Conservation (phyloP, 37 sponge, comb jelly and placozoan genomes). For the Aphrocallistes beatrix region DNA sequence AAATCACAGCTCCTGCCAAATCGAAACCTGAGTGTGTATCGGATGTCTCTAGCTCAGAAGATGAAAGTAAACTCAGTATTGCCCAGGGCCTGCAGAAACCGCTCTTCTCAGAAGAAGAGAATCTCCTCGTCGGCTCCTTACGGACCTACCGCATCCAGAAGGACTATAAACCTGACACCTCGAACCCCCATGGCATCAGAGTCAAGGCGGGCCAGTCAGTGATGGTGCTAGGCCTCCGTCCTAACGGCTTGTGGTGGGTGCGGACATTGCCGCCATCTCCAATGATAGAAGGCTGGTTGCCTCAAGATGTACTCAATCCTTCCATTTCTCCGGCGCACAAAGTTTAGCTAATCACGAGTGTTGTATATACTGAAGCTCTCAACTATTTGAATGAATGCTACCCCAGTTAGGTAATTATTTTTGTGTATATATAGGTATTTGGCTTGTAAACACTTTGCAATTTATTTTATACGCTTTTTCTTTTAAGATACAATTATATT, state of each 20-base stretch:
- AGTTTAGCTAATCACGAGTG: background rate
- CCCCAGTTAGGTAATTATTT: too few relatives aligned
- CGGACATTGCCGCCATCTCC: background rate
- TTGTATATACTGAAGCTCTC: too few relatives aligned
- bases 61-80: background rate
- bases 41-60: background rate
- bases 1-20: background rate
- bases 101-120: background rate
- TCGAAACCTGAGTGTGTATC: background rate
- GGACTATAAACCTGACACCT: background rate
- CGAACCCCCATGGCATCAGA: background rate
- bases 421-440: too few relatives aligned
- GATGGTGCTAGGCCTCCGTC: background rate
- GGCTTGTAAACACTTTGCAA: too few relatives aligned
- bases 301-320: background rate
- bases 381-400: too few relatives aligned
- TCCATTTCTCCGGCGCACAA: background rate
- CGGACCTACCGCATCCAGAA: slow-evolving; percentile 1
- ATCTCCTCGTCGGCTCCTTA: background rate
- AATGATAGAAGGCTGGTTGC: background rate
- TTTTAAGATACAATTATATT: too few relatives aligned
- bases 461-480: too few relatives aligned
- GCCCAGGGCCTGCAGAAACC: background rate
- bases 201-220: background rate
- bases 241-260: background rate